A percentile compares a stretch with the other conserved stretches of the same genome.
Evolutionary conservation across 2,797 vertebrate species (phyloP).

Genomic region (Myotis findleyi): DNA sequence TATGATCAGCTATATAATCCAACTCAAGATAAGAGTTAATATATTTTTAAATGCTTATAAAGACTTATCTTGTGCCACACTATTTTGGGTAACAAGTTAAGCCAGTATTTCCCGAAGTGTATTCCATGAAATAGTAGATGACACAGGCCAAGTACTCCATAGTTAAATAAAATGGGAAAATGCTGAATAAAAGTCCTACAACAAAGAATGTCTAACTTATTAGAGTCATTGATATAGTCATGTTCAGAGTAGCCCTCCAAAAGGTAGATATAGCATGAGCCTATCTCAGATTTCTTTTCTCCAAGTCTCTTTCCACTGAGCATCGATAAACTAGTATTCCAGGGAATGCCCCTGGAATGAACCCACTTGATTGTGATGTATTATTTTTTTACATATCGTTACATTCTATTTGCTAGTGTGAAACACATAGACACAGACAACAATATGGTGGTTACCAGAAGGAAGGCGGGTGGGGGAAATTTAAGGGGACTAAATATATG

Average conservation of each 20-base stretch:
- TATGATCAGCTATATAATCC: background rate
- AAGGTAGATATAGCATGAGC: background rate
- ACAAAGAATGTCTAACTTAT: background rate
- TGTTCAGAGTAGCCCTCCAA: background rate
- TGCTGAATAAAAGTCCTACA: slow-evolving; percentile 5
- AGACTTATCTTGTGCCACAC: background rate
- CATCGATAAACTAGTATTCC: background rate
- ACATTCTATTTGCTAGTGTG: background rate
- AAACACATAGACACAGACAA: background rate
- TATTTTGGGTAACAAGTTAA: background rate
- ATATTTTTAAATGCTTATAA: slow-evolving; percentile 9
- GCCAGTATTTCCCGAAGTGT: background rate
- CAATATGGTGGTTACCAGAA: background rate
- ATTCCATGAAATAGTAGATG: background rate
- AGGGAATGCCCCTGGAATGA: background rate
- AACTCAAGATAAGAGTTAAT: background rate
- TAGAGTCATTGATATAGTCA: background rate
- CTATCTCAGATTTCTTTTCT: background rate
- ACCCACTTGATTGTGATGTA: background rate
- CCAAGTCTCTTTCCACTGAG: background rate
- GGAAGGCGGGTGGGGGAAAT: background rate
- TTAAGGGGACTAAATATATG: background rate
- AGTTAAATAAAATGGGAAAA: background rate
- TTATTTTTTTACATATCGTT: background rate
- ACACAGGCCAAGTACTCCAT: background rate